Evolutionary conservation across 1,140 invertebrate species (phyloP), one percentile per base, ranked within the genome.

Genomic region (Scaptomyza pallida): DNA sequence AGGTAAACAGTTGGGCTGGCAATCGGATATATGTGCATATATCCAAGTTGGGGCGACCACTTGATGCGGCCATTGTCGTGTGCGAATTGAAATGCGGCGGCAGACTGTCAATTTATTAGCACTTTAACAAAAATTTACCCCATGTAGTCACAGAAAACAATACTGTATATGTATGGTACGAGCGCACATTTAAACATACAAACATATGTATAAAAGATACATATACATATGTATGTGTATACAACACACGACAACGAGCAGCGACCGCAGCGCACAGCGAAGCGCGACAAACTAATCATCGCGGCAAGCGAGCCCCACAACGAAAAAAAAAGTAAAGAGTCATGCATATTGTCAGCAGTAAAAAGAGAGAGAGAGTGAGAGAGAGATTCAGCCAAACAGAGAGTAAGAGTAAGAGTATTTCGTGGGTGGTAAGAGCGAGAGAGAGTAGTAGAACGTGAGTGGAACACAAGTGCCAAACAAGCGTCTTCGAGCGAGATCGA

Each of bases 51-150:
- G 45, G 47, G 23, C 17, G 59, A 55, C 60, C 72, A 72, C 69
- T 72, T 62, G 69, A 56, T 51, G 63, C 44, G 60, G 57, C 43
- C 69, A 76, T 73, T 76, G 73, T 72, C 52, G 51, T 64, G 74
- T 57, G 77, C 73, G 62, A 63, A 83, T 69, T 75, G 72, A 77
- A 75, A 60, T 78, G 71, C 75, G 75, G 75, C 51, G 50, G 52
- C 75, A 64, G 67, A 57, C 64, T 45, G 69, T 81, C 82, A 86
- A 85, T 88, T 85, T 85, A 88, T 85, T 85, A 85, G 82, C 81
- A 85, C 81, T 85, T 85, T 75, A 86, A 75, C 77, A 77, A 75
- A 77, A 76, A 65, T 76, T 65, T 72, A 71, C 55, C 72, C 81
- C 81, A 77, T 75, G 70, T 61, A 85, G 59, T 76, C 67, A 59